These are phyloP conservation scores for Leucoptera coffeella DNA, from an alignment of 2,888 invertebrate species.

Conservation along the genomic window DNA sequence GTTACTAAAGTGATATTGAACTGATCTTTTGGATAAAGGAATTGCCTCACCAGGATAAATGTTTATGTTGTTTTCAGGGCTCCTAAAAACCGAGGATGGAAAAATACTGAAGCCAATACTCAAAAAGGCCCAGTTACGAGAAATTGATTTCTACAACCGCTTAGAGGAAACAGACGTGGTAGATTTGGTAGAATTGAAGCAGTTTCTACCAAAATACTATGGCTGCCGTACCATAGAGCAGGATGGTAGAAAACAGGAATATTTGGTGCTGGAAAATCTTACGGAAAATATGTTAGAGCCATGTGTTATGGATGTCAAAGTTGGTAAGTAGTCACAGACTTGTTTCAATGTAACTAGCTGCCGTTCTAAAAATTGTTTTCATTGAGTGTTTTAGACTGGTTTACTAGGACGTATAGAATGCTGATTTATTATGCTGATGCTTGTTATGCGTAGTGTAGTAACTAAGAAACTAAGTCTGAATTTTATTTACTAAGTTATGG, in stretches of 20 bases:
- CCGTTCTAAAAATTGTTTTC: not conserved
- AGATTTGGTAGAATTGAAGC: constrained; percentile 46
- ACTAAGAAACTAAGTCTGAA: not conserved
- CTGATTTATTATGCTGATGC: not conserved
- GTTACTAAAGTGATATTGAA: no score
- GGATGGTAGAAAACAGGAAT: constrained; percentile 56
- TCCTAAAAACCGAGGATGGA: constrained; percentile 66
- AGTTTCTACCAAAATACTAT: constrained; percentile 61
- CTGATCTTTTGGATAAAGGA: no score
- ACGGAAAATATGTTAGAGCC: constrained; percentile 67
- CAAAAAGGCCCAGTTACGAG: constrained; percentile 67
- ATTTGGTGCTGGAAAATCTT: constrained; percentile 72
- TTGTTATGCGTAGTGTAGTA: not conserved
- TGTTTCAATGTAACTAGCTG: not conserved
- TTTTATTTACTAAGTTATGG: not conserved
- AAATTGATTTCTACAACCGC: constrained; percentile 72
- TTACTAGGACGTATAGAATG: not conserved
- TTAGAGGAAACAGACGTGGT: constrained; percentile 44
- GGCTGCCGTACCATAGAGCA: constrained; percentile 28
- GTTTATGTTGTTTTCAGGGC: constrained; percentile 50
- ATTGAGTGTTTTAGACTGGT: not conserved
- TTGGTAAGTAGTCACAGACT: constrained; percentile 15
- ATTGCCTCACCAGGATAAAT: no score
- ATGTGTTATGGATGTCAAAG: constrained; percentile 83
- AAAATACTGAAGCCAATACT: constrained; percentile 75